A percentile compares a stretch with the other conserved stretches of the same genome.
These are phyloP conservation scores for Papilio glaucus DNA, from an alignment of 1,140 invertebrate species.

Conservation along the genomic window DNA sequence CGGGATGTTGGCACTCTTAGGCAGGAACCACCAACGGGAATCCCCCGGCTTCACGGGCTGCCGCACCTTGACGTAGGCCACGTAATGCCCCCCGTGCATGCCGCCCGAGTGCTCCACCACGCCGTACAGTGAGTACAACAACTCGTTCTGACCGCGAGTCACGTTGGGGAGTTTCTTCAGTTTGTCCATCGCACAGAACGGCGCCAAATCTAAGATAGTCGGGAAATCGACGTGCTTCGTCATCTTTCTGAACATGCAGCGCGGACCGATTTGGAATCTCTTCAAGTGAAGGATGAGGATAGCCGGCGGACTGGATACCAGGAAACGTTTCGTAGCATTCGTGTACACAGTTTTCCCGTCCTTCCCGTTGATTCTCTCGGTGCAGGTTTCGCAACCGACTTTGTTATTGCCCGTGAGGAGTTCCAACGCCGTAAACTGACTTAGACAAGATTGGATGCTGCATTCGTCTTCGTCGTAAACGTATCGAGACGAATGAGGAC, in stretches of 20 bases:
- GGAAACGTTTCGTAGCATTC: constrained; percentile 95
- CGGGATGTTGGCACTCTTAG: constrained; percentile 83
- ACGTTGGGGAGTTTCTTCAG: constrained; percentile 87
- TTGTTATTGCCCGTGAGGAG: constrained; percentile 95
- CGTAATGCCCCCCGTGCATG: constrained; percentile 96
- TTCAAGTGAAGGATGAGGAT: constrained; percentile 98
- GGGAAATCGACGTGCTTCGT: constrained; percentile 95
- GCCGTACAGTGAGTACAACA: constrained; percentile 96
- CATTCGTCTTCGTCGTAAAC: constrained; percentile 90
- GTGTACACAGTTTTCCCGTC: constrained; percentile 92
- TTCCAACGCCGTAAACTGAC: constrained; percentile 95
- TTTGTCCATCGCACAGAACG: constrained; percentile 92
- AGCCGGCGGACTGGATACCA: constrained; percentile 95
- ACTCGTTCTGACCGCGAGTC: constrained; percentile 85
- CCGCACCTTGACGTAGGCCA: constrained; percentile 95
- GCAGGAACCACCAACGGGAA: constrained; percentile 88
- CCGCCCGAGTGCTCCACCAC: constrained; percentile 97
- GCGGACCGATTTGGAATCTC: constrained; percentile 88
- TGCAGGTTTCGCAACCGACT: constrained; percentile 96
- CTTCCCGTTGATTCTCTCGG: constrained; percentile 86
- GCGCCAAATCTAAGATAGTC: constrained; percentile 92
- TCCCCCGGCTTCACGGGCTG: constrained; percentile 84
- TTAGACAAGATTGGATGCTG: constrained; percentile 93
- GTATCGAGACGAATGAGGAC: constrained; percentile 86
- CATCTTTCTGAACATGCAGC: constrained; percentile 89